Conservation (phyloP, 1,140 invertebrate genomes). For the Drosophila seguyi region DNA sequence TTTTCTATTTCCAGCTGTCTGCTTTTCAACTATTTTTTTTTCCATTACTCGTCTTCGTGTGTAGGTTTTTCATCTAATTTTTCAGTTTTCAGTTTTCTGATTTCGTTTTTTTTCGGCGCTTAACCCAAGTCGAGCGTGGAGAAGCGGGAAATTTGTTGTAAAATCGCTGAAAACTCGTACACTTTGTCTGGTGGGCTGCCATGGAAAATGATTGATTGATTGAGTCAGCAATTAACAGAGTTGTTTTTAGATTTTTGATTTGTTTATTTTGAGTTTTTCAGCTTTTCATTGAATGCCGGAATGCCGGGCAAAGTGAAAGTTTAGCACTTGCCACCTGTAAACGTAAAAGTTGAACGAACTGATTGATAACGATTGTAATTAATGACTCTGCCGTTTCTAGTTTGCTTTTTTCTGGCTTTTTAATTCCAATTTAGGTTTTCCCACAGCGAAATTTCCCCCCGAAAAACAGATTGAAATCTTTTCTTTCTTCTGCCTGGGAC, state of each 20-base stretch:
- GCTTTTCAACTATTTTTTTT: conserved; percentile 42
- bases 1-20: conserved; percentile 54
- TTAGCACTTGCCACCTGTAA: conserved; percentile 41
- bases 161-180: conserved; percentile 31
- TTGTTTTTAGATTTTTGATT: conserved; percentile 37
- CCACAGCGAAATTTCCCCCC: conserved; percentile 28
- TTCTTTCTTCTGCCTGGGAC: conserved; percentile 1
- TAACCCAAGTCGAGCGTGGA: conserved; percentile 46
- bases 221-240: conserved; percentile 52
- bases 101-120: conserved; percentile 37
- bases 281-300: background rate
- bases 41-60: conserved; percentile 17
- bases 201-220: conserved; percentile 33
- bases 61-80: background rate
- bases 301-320: conserved; percentile 46
- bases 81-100: conserved; percentile 14
- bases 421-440: conserved; percentile 30
- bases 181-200: conserved; percentile 18
- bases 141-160: conserved; percentile 36
- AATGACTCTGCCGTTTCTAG: conserved; percentile 25
- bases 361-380: conserved; percentile 29
- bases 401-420: conserved; percentile 17
- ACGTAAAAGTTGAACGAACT: conserved; percentile 37
- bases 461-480: conserved; percentile 30
- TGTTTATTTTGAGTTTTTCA: conserved; percentile 43